Evolutionary conservation across 2,797 vertebrate species (phyloP).

Genomic region (Hypotaenidia philippensis): DNA sequence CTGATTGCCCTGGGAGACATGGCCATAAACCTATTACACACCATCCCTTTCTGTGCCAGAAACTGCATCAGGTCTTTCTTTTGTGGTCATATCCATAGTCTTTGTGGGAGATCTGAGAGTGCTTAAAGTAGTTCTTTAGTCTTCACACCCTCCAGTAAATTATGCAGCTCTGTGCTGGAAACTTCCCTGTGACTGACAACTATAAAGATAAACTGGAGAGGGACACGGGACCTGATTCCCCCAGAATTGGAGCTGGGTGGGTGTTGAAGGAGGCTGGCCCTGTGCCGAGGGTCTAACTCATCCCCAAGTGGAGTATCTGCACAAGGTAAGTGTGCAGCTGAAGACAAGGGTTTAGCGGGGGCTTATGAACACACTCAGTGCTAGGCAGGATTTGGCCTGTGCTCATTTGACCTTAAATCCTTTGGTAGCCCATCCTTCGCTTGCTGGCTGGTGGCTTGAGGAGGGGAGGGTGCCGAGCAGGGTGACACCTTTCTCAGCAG

Average conservation of each 20-base stretch:
- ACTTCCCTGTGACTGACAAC: not conserved
- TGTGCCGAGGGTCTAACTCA: not conserved
- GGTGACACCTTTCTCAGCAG: not conserved
- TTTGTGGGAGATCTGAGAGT: not conserved
- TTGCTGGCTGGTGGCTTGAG: not conserved
- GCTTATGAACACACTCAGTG: not conserved
- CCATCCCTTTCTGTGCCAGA: not conserved
- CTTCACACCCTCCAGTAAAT: not conserved
- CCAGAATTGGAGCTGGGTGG: not conserved
- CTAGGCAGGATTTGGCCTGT: not conserved
- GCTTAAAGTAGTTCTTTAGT: not conserved
- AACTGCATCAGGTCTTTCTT: not conserved
- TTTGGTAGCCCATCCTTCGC: not conserved
- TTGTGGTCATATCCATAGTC: accelerated
- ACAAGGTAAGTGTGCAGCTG: accelerated
- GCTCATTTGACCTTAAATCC: not conserved
- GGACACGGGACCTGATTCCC: not conserved
- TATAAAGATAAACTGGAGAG: not conserved
- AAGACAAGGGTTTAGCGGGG: not conserved
- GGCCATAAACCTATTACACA: not conserved
- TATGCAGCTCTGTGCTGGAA: not conserved
- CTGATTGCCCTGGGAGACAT: not conserved
- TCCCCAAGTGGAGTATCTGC: not conserved
- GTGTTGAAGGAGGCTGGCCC: not conserved
- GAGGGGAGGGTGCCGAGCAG: not conserved